Evolutionary conservation across 2,888 invertebrate species (phyloP), one percentile per base, ranked within the genome.

Genomic region (Isotomurus palustris): DNA sequence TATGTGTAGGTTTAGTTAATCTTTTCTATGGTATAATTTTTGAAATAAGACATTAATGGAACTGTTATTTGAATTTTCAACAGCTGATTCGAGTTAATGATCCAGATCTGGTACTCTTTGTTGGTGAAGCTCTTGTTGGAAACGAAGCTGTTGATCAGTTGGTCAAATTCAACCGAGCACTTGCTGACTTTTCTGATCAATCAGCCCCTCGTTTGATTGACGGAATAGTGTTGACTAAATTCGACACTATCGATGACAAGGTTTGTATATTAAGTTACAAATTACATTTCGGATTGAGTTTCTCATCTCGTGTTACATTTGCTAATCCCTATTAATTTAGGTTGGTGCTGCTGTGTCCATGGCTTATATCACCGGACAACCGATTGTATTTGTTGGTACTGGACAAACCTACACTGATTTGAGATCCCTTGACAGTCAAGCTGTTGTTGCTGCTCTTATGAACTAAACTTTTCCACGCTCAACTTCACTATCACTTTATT

Each of bases 351-450:
- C 99, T 19, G 95, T 99, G 71, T 99, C 99, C 17, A 99, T 99
- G 99, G 96, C 99, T 0, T 99, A 99, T 76, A 95, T 97, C 64
- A 99, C 99, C 0, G 99, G 99, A 0, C 97, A 99, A 76, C 99
- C 99, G 0, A 99, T 99, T 53, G 93, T 96, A 43, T 96, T 96
- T 75, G 97, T 99, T 17, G 99, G 99, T 36, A 97, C 96, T 2
- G 99, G 99, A 2, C 99, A 99, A 79, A 99, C 97, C 0, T 99
- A 99, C 77, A 90, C 92, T 0, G 99, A 99, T 79, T 81, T 99
- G 72, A 93, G 95, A 76, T 93, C 91, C 58, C 81, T 99, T 69
- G 97, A 99, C 76, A 92, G 90, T 10, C 91, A 90, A 74, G 93
- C 96, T 53, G 95, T 99, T 38, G 97, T 97, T 4, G 86, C 91